Conservation (phyloP, 2,113 vertebrate species). For the Cercocebus atys region DNA sequence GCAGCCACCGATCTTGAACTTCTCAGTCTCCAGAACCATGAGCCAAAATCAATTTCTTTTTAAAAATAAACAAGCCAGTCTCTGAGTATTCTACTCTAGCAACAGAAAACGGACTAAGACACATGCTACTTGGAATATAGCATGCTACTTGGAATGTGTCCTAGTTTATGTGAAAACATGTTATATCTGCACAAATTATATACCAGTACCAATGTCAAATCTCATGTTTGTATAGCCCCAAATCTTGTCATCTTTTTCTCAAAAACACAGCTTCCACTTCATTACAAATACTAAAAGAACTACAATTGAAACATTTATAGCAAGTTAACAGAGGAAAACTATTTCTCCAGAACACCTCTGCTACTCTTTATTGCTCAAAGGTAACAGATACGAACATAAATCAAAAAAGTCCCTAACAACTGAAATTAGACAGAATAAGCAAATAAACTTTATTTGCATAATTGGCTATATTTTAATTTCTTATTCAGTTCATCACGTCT, state of each 20-base stretch:
- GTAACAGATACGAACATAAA: background rate
- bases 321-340: background rate
- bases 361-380: background rate
- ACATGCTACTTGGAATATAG: background rate
- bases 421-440: constrained; percentile 7
- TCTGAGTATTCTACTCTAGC: background rate
- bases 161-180: background rate
- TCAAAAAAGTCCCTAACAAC: background rate
- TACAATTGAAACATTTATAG: background rate
- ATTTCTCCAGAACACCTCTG: background rate
- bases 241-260: background rate
- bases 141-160: background rate
- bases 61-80: background rate
- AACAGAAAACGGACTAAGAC: background rate
- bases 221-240: background rate
- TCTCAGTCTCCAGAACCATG: background rate
- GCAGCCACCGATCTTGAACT: background rate
- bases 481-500: background rate
- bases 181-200: background rate
- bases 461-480: background rate
- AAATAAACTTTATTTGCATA: background rate
- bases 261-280: background rate
- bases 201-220: background rate
- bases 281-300: constrained; percentile 39
- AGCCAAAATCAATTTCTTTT: background rate